Evolutionary conservation across 92 coral and sea anemone species (phyloP), one percentile per base, ranked within the genome.

Genomic region (Parazoanthus swiftii): DNA sequence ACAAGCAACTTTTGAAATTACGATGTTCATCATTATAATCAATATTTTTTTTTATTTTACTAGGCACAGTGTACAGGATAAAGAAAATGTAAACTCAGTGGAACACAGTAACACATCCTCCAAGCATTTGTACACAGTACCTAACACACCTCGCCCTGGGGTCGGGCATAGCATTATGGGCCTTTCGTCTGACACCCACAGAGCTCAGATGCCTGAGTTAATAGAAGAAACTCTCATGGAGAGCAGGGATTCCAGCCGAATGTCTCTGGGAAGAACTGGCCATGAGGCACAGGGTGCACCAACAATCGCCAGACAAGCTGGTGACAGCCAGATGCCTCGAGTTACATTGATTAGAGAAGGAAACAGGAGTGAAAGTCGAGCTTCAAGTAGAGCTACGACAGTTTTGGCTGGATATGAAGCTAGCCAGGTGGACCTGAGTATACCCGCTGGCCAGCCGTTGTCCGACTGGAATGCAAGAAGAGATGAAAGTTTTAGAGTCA

Each of bases 151-250:
- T 83, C 39, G 36, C 70, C 23, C 87, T 46, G 79, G 35, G 36
- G 77, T 42, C 21, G 39, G 20, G 79, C 87, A n/a, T 5, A 50
- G 78, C 29, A 29, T 71, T 46, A 7, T 48, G 26, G 48, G 79
- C 72, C 25, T 46, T 29, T 20, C 79, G 20, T 29, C 78, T 13
- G 42, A 48, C 67, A 71, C 70, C 16, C 39, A 68, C 20, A 44
- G 44, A 23, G 44, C 68, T 29, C 87, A 84, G 50, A 70, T 26
- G 46, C 87, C 87, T 26, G 65, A 43, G 29, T 36, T 84, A 35
- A 84, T 84, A 44, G 87, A 84, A 37, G 87, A 84, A 71, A 84
- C 87, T 25, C 78, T 72, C 7, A 11, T 84, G 38, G 87, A 84
- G 33, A 84, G 79, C 43, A 84, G 79, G 42, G 65, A 25, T 44